Percentiles rank a stretch among this genome's conserved stretches.
phyloP scores from a whole-genome alignment of 2,797 vertebrate genomes.

The Chaetophractus vellerosus region DNA sequence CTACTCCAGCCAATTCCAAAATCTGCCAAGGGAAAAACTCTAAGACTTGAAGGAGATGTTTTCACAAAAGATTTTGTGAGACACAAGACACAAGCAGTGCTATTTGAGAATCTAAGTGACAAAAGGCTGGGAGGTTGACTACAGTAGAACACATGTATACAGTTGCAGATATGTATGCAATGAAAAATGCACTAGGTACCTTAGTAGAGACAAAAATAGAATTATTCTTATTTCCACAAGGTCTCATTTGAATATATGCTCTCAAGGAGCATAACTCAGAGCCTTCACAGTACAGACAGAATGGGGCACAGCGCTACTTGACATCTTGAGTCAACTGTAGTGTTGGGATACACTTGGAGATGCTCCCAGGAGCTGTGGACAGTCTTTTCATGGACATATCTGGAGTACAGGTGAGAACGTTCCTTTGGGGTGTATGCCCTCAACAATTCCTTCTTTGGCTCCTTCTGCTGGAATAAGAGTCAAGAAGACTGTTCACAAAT shows the following conservation, averaged over 20 bases:
- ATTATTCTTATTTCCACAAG: background rate
- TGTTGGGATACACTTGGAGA: background rate
- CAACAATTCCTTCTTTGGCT: too few species aligned
- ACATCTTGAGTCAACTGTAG: background rate
- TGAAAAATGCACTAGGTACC: background rate
- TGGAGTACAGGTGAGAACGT: background rate
- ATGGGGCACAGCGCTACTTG: background rate
- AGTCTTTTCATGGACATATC: background rate
- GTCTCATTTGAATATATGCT: background rate
- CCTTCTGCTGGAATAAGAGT: background rate
- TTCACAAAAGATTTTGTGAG: background rate
- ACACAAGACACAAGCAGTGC: background rate
- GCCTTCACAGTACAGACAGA: background rate
- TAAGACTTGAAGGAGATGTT: background rate
- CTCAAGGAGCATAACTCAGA: background rate
- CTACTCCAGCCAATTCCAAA: background rate
- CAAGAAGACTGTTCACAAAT: background rate
- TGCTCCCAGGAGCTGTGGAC: background rate
- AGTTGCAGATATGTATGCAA: background rate
- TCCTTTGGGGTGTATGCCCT: background rate
- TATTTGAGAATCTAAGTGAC: slow-evolving; percentile 4
- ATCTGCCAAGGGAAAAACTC: background rate
- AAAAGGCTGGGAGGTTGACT: background rate
- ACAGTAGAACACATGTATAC: background rate
- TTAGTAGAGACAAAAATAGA: background rate